These are phyloP conservation scores for Drosophila triauraria DNA, from an alignment of 1,140 invertebrate genomes.

Conservation along the genomic window DNA sequence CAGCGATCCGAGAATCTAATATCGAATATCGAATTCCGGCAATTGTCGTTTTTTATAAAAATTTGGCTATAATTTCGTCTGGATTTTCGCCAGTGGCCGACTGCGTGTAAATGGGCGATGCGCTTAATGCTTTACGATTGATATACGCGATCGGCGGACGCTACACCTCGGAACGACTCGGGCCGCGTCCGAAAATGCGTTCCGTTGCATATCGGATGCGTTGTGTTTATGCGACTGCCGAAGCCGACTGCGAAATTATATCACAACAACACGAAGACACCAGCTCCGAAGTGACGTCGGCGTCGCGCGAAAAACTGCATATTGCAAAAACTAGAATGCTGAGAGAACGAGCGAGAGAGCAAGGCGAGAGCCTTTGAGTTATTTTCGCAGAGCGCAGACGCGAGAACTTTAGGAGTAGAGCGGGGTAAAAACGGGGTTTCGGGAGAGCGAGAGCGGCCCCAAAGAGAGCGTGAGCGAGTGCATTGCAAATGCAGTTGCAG, in stretches of 20 bases:
- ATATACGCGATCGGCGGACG: slow-evolving; percentile 85
- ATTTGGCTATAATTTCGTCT: slow-evolving; percentile 11
- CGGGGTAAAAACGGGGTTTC: slow-evolving; percentile 52
- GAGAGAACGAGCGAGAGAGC: slow-evolving; percentile 43
- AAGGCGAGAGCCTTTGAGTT: slow-evolving; percentile 55
- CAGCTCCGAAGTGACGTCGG: slow-evolving; percentile 58
- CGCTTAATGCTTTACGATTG: slow-evolving; percentile 83
- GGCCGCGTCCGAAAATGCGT: slow-evolving; percentile 85
- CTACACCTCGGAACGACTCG: slow-evolving; percentile 85
- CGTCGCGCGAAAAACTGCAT: slow-evolving; percentile 70
- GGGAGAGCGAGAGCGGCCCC: slow-evolving; percentile 3
- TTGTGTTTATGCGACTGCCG: slow-evolving; percentile 85
- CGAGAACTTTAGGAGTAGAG: slow-evolving; percentile 78
- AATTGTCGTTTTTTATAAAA: slow-evolving; percentile 18
- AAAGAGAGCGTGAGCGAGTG: slow-evolving; percentile 38
- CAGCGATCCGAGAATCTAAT: slow-evolving; percentile 2
- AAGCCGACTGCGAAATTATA: slow-evolving; percentile 84
- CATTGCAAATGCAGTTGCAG: slow-evolving; percentile 62
- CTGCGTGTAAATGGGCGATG: slow-evolving; percentile 71
- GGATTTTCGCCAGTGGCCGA: slow-evolving; percentile 48
- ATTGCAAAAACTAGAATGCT: slow-evolving; percentile 76
- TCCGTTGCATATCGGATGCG: slow-evolving; percentile 85
- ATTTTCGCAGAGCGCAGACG: slow-evolving; percentile 67
- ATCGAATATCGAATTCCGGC: slow-evolving; percentile 18
- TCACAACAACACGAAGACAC: slow-evolving; percentile 83